These are phyloP conservation scores for Anorthoa munda DNA, from an alignment of 2,888 invertebrate species.

Conservation along the genomic window DNA sequence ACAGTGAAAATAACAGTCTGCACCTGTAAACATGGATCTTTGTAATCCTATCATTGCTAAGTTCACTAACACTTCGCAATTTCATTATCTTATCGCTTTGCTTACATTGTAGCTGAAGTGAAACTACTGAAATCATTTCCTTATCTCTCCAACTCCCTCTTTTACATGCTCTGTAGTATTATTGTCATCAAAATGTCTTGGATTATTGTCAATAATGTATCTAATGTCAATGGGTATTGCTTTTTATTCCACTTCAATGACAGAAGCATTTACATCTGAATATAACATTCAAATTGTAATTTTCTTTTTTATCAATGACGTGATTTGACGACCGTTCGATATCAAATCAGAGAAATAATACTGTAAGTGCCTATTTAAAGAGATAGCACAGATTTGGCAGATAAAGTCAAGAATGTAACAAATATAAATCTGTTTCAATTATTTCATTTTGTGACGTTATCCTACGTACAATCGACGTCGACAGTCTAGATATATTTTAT, in stretches of 20 bases:
- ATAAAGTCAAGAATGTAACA: constrained; percentile 31
- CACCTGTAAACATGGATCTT: constrained; percentile 38
- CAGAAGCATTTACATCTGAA: not conserved
- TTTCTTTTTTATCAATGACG: constrained; percentile 11
- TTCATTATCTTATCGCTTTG: constrained; percentile 53
- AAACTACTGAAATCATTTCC: constrained; percentile 25
- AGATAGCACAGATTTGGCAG: constrained; percentile 27
- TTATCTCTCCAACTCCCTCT: constrained; percentile 3
- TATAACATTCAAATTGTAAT: not conserved
- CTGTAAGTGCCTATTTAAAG: not conserved
- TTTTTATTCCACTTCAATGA: not conserved
- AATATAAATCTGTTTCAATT: constrained; percentile 27
- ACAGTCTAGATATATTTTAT: constrained; percentile 3
- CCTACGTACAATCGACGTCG: not conserved
- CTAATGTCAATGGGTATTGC: not conserved
- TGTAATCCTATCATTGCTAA: constrained; percentile 38
- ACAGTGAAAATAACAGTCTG: not conserved
- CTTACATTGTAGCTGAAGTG: constrained; percentile 23
- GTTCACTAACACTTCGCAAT: constrained; percentile 56
- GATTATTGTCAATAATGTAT: not conserved
- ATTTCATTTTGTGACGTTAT: constrained; percentile 6
- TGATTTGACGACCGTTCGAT: constrained; percentile 4
- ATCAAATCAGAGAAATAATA: constrained; percentile 22
- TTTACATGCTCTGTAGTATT: not conserved
- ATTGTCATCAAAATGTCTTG: not conserved